phyloP scores from a whole-genome alignment of 30 jellyfish, hydroid and myxozoan species.

The Cassiopea andromeda region DNA sequence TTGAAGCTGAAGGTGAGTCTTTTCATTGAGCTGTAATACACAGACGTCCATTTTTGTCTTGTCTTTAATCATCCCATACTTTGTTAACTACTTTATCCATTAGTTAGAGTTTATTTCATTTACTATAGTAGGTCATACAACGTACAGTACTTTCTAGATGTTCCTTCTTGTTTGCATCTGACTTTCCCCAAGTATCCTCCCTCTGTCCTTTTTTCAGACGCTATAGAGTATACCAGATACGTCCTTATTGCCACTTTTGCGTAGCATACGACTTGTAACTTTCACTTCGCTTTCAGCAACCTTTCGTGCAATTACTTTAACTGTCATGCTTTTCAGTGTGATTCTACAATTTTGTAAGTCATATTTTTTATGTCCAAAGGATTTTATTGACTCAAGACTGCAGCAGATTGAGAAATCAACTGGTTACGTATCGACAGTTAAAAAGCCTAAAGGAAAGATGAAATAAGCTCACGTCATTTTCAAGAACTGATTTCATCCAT shows the following conservation, averaged over 20 bases:
- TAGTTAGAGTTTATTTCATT: too few relatives aligned
- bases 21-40: background rate
- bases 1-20: slow-evolving; percentile 13
- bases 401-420: slow-evolving; percentile 16
- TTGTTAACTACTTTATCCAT: background rate
- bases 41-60: background rate
- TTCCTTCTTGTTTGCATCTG: too few relatives aligned
- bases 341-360: background rate
- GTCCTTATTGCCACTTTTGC: too few relatives aligned
- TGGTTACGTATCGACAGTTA: slow-evolving; percentile 9
- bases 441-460: slow-evolving; percentile 18
- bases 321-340: background rate
- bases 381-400: slow-evolving; percentile 32
- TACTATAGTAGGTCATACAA: too few relatives aligned
- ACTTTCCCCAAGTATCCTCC: too few relatives aligned
- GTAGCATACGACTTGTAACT: too few relatives aligned
- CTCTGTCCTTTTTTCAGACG: too few relatives aligned
- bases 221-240: too few relatives aligned
- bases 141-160: too few relatives aligned
- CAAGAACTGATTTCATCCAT: background rate
- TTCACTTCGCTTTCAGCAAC: too few relatives aligned
- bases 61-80: background rate
- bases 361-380: background rate
- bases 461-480: background rate
- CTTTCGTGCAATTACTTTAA: background rate